Evolutionary conservation across 2,888 invertebrate species (phyloP), one percentile per base, ranked within the genome.

Genomic region (Atethmia centrago): DNA sequence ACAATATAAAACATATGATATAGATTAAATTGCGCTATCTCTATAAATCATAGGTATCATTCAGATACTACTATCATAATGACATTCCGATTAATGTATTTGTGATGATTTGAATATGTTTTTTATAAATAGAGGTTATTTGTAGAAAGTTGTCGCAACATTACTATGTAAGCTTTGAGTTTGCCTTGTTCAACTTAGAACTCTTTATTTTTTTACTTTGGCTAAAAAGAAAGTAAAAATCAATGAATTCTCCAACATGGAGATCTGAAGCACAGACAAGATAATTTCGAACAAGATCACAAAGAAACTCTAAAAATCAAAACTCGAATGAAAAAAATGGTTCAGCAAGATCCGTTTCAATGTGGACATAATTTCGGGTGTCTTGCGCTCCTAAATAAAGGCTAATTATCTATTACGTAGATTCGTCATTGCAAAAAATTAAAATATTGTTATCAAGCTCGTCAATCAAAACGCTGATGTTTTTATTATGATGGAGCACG

Each of bases 391-490:
- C 40, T 40, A 40, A 40, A 9, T 40, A 40, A 9, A 1, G 40
- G 8, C 40, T 40, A 40, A 8, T 7, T 36, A 5, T n/a, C n/a
- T n/a, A n/a, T n/a, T 36, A 36, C 5, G 36, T 40, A 40, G 9
- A 9, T 40, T 7, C 40, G 40, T 40, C 7, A 40, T 40, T 40
- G 40, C 40, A 14, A 31, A 40, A 71, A 31, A 40, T n/a, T 5
- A 68, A 68, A 53, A 31, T 14, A 21, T 31, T 53, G 1, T 45
- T 45, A 55, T 70, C 53, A 1, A 56, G 19, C 36, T 71, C 28
- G 53, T 71, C 45, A 55, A 71, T 71, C 72, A 40, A 56, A 40
- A n/a, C 16, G 14, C 10, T 21, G 3, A 21, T 55, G 14, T 40
- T 53, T 40, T 53, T 40, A 14, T 49, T 72, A 28, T 28, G 14